Conservation (phyloP, 2,797 vertebrate species). For the Vultur gryphus region DNA sequence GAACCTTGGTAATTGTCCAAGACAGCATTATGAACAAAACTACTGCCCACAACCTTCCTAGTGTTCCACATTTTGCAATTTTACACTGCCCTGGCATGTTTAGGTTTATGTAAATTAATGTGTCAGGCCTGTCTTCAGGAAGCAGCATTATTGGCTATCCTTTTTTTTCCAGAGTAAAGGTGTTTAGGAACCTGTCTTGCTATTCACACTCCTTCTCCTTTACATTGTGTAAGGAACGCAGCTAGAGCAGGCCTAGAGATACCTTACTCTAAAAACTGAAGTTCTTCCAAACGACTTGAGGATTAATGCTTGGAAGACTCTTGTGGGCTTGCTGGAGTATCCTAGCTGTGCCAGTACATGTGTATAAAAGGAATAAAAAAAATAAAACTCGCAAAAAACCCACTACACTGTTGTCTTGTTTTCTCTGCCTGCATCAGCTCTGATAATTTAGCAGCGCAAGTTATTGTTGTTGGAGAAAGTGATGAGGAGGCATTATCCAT, state of each 20-base stretch:
- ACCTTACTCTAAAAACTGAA: background rate
- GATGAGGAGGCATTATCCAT: background rate
- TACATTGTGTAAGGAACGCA: background rate
- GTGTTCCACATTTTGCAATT: background rate
- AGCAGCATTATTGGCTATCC: background rate
- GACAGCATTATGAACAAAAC: background rate
- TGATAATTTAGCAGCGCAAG: background rate
- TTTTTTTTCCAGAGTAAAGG: background rate
- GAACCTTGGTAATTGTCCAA: background rate
- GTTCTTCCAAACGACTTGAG: background rate
- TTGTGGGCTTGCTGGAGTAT: accelerated
- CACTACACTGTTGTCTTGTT: background rate
- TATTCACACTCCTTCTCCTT: background rate
- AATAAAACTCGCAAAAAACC: accelerated
- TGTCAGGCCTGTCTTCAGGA: background rate
- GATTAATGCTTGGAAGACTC: background rate
- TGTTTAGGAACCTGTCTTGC: background rate
- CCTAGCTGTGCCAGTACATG: background rate
- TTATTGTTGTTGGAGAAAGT: background rate
- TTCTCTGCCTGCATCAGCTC: background rate
- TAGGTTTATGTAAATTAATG: background rate
- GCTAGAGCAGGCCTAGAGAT: background rate
- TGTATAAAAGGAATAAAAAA: background rate
- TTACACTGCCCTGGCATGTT: background rate
- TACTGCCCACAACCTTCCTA: background rate